Base-by-base conservation (phyloP, 2,113 vertebrate genomes). In the Xiphias gladius region DNA sequence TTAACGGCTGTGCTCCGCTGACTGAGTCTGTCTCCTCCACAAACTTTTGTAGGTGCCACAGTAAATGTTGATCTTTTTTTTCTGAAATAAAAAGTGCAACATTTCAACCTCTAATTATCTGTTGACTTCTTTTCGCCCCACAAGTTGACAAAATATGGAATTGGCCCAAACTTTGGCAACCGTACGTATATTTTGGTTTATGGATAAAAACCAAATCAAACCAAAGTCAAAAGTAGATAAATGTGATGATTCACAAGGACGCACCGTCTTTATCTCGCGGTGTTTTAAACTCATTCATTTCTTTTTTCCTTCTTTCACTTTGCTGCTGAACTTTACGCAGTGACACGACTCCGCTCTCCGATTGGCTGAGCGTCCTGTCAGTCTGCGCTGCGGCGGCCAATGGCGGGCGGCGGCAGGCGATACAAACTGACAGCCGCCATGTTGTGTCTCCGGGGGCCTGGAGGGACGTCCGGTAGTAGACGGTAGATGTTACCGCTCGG, bases 391-490 rank as follows among this genome's bases (percentile, higher is more conserved):
- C 52, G 0, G 19, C 43, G 35, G 26, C 93, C 94, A 93, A 93
- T 93, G 22, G 67, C 4, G 57, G 73, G n/a, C 10, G 5, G 13
- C 62, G 32, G 69, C 58, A 78, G 79, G 90, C 80, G 78, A 91
- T 93, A 91, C 94, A 75, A 92, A 90, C 85, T 19, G 58, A 73
- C 83, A 66, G 92, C 88, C 91, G 94, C 95, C 95, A 95, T 95
- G 92, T 95, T 95, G 92, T 89, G 83, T 92, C 82, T 86, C 74
- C 78, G 79, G 89, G 88, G 89, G 73, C 67, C 71, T 35, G 89
- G 73, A 86, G 89, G 80, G 71, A 83, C 70, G 81, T 85, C 84
- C 86, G 71, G 73, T 84, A 86, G 86, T 91, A 85, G 87, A 83
- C 86, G 67, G 76, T 66, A 69, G 82, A 82, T 87, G 90, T 71